These are phyloP conservation scores for Cyanoliseus patagonus DNA, from an alignment of 2,113 vertebrate genomes.

Conservation along the genomic window DNA sequence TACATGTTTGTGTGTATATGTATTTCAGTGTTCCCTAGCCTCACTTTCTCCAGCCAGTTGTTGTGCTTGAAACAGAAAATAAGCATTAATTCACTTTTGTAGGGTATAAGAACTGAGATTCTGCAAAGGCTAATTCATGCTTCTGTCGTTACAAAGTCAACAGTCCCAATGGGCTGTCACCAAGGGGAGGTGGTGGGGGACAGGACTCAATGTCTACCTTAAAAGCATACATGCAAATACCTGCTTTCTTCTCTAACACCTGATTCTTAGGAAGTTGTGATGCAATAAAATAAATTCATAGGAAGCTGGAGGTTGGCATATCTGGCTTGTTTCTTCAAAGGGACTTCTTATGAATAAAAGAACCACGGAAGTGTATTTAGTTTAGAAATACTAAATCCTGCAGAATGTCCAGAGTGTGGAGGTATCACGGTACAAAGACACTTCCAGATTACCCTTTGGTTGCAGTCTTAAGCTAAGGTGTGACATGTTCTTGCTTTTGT, in stretches of 20 bases:
- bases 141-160: background rate
- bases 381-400: background rate
- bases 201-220: accelerated
- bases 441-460: background rate
- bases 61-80: background rate
- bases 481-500: background rate
- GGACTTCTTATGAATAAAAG: background rate
- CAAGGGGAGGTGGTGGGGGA: background rate
- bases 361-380: background rate
- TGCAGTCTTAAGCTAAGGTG: background rate
- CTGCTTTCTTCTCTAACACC: background rate
- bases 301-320: background rate
- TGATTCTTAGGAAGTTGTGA: background rate
- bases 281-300: background rate
- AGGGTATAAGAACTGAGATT: background rate
- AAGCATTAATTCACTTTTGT: background rate
- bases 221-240: background rate
- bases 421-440: background rate
- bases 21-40: background rate
- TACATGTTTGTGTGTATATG: background rate
- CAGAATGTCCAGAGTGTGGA: background rate
- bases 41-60: background rate
- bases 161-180: background rate
- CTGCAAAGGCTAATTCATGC: background rate
- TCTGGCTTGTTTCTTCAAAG: background rate